A percentile compares a stretch with the other conserved stretches of the same genome.
Evolutionary conservation across 2,888 invertebrate species (phyloP).

Genomic region (Iselma pallidipennis): DNA sequence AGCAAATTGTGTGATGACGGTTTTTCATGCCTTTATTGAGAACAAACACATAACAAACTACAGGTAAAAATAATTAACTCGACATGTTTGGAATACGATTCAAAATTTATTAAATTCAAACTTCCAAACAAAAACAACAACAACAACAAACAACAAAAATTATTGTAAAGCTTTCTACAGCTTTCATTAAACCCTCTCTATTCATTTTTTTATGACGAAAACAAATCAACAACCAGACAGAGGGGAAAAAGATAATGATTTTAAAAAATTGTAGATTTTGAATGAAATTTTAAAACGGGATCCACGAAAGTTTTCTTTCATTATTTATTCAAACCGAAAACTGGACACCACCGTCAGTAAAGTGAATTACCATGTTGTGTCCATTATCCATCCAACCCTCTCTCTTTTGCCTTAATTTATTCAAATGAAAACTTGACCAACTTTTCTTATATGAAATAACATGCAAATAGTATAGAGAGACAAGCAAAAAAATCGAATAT

Average conservation of each 20-base stretch:
- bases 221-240: no score
- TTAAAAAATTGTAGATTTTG: no score
- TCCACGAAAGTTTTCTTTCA: background rate
- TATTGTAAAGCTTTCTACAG: no score
- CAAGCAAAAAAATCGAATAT: no score
- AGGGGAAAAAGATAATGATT: no score
- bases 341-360: background rate
- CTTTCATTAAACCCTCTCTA: no score
- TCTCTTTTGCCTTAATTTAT: background rate
- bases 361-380: background rate
- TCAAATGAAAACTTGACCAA: background rate
- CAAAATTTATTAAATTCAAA: background rate
- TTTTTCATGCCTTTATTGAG: constrained; percentile 41
- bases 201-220: no score
- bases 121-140: background rate
- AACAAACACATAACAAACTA: constrained; percentile 32
- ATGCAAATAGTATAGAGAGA: no score
- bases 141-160: background rate
- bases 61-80: constrained; percentile 26
- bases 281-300: background rate
- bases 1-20: constrained; percentile 45
- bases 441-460: no score
- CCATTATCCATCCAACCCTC: background rate
- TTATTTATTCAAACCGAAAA: background rate
- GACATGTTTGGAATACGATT: constrained; percentile 11